These are phyloP conservation scores for Patiria pectinifera DNA, from an alignment of 53 echinoderm and acorn worm species.

Conservation along the genomic window DNA sequence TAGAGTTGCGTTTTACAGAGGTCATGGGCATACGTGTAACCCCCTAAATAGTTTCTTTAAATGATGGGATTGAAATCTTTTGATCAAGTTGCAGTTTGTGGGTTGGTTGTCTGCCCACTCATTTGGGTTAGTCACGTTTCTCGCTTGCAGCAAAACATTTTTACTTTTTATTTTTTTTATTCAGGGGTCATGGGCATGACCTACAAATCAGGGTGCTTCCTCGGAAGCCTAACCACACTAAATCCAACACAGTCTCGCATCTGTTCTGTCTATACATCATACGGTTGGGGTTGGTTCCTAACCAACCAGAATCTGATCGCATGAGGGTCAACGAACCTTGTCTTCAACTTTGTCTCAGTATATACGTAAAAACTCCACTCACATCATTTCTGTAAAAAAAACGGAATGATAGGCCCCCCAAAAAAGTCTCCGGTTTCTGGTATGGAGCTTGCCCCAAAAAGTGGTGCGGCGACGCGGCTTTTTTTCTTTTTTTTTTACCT, in stretches of 20 bases:
- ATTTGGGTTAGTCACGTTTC: neutral
- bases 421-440: too few species aligned
- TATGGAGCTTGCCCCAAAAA: too few species aligned
- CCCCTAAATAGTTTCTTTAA: neutral
- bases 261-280: neutral
- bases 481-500: too few species aligned
- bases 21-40: neutral
- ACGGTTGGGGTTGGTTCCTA: too few species aligned
- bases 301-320: too few species aligned
- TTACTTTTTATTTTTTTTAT: neutral
- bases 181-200: slow-evolving; percentile 17
- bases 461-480: too few species aligned
- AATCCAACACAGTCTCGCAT: neutral
- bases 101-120: neutral
- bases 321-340: too few species aligned
- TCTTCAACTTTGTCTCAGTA: too few species aligned
- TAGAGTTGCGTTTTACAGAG: neutral
- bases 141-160: neutral
- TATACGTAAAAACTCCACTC: too few species aligned
- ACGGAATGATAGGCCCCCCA: too few species aligned
- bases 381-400: too few species aligned
- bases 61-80: neutral
- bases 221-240: neutral
- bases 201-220: neutral
- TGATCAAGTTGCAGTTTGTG: neutral